Percentiles rank a stretch among this genome's conserved stretches.
phyloP scores from a whole-genome alignment of 2,888 invertebrate genomes.

The Chorisops tibialis region DNA sequence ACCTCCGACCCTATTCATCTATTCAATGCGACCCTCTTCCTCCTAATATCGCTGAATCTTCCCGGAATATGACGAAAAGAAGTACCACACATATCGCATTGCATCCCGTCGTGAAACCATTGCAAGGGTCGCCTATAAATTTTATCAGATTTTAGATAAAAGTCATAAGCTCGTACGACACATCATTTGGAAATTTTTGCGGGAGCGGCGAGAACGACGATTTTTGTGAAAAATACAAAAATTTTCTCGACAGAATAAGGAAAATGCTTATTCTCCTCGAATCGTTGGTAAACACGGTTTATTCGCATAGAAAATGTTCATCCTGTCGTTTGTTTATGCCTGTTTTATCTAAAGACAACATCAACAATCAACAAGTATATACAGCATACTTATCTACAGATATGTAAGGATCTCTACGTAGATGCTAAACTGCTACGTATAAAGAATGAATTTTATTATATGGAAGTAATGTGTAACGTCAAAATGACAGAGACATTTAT shows the following conservation, averaged over 20 bases:
- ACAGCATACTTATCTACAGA: neutral
- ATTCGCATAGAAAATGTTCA: no score
- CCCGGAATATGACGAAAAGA: constrained; percentile 2
- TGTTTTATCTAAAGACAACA: neutral
- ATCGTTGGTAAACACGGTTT: no score
- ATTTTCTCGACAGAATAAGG: neutral
- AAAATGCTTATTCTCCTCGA: neutral
- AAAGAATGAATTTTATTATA: constrained; percentile 7
- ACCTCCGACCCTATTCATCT: no score
- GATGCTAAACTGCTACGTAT: neutral
- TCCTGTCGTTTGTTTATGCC: no score
- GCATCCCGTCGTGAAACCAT: constrained; percentile 12
- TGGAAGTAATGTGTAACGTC: constrained; percentile 1
- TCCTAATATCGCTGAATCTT: constrained; percentile 4
- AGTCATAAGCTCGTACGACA: constrained; percentile 19
- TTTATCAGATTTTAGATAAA: constrained; percentile 25
- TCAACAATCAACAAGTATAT: constrained; percentile 9
- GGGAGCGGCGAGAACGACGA: neutral
- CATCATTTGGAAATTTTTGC: constrained; percentile 11
- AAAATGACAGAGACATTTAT: no score
- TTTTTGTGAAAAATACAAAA: neutral
- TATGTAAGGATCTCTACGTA: no score
- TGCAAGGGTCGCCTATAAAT: constrained; percentile 22
- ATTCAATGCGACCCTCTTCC: no score
- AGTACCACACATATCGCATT: constrained; percentile 1